Percentiles rank a stretch among this genome's conserved stretches.
These are phyloP conservation scores for Pterocles gutturalis DNA, from an alignment of 2,113 vertebrate genomes.

Conservation along the genomic window DNA sequence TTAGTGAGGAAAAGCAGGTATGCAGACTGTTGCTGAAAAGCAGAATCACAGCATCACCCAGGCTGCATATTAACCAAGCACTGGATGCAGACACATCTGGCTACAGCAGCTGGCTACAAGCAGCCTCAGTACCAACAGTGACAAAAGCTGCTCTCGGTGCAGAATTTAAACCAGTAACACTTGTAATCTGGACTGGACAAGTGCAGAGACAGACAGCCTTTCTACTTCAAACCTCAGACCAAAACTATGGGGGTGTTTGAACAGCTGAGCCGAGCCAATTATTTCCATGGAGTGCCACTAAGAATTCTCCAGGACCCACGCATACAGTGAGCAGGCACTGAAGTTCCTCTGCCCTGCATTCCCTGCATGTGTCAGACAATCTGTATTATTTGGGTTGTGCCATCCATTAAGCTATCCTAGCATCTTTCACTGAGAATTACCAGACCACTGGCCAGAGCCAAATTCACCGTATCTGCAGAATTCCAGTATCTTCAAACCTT, in stretches of 20 bases:
- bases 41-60: not conserved
- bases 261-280: not conserved
- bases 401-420: not conserved
- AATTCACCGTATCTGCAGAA: not conserved
- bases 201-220: not conserved
- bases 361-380: not conserved
- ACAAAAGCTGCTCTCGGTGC: not conserved
- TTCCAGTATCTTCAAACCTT: not conserved
- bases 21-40: not conserved
- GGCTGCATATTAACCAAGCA: rapidly evolving
- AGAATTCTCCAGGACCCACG: not conserved
- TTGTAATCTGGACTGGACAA: not conserved
- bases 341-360: not conserved
- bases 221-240: not conserved
- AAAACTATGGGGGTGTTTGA: not conserved
- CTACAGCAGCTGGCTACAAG: not conserved
- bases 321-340: not conserved
- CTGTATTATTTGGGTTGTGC: not conserved
- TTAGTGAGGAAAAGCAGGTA: not conserved
- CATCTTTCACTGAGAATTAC: not conserved
- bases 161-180: not conserved
- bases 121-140: not conserved
- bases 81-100: not conserved
- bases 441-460: not conserved
- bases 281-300: not conserved